Conservation (phyloP, 2,797 vertebrate species). For the Myripristis murdjan region DNA sequence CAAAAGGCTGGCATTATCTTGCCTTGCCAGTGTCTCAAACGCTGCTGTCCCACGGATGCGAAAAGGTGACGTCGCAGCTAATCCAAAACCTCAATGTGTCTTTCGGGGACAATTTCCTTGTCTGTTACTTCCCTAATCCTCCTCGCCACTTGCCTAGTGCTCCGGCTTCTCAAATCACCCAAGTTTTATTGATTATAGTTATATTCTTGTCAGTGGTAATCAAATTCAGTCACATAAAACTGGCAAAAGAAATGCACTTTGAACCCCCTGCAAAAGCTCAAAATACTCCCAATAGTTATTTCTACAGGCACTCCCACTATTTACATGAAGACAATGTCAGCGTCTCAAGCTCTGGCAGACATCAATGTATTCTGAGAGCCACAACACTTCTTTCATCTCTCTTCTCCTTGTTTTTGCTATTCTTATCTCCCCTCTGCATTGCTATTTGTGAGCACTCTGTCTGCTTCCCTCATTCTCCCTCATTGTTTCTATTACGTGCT, state of each 20-base stretch:
- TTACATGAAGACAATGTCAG: constrained; percentile 85
- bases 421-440: constrained; percentile 34
- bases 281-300: constrained; percentile 81
- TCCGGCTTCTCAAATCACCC: constrained; percentile 76
- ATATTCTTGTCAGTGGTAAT: constrained; percentile 84
- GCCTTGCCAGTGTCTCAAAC: constrained; percentile 36
- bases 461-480: constrained; percentile 42
- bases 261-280: constrained; percentile 24
- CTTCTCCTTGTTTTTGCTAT: constrained; percentile 25
- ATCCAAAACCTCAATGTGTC: constrained; percentile 62
- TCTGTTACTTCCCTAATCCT: constrained; percentile 59
- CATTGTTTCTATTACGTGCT: constrained; percentile 51
- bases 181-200: constrained; percentile 63
- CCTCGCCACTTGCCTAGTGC: constrained; percentile 59
- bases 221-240: constrained; percentile 47
- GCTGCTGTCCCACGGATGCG: constrained; percentile 35
- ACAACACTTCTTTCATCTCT: constrained; percentile 21
- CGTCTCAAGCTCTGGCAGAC: constrained; percentile 83
- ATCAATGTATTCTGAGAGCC: constrained; percentile 44
- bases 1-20: constrained; percentile 43
- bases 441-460: constrained; percentile 40
- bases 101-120: constrained; percentile 62
- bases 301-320: constrained; percentile 86
- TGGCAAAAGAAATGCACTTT: constrained; percentile 34
- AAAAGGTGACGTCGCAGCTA: constrained; percentile 63